phyloP scores from a whole-genome alignment of 2,113 vertebrate species.

The Perca flavescens region DNA sequence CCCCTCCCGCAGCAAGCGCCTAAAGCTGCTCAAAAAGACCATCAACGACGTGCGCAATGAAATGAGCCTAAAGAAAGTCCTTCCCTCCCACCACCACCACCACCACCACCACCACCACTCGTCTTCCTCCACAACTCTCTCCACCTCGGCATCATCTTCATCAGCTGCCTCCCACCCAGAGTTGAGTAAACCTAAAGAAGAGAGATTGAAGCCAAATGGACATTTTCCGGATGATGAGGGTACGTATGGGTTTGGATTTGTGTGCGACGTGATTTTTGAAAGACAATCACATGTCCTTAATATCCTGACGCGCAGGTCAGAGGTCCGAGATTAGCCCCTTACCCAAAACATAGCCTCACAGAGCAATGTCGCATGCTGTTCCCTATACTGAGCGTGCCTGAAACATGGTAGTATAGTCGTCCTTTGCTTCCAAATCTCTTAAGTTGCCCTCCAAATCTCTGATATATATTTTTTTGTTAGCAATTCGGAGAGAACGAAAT shows the following conservation, averaged over 20 bases:
- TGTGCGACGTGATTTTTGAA: background rate
- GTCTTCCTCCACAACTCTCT: conserved; percentile 33
- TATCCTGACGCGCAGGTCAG: conserved; percentile 15
- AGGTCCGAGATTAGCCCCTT: conserved; percentile 16
- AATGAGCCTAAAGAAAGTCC: conserved; percentile 88
- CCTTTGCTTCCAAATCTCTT: background rate
- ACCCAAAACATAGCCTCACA: background rate
- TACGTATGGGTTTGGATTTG: conserved; percentile 31
- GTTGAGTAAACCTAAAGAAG: conserved; percentile 37
- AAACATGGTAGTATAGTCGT: background rate
- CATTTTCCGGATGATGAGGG: conserved; percentile 75
- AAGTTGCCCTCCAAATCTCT: background rate
- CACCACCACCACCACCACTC: conserved; percentile 13
- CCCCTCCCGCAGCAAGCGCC: conserved; percentile 93
- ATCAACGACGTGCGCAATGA: conserved; percentile 90
- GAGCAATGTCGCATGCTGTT: conserved; percentile 8
- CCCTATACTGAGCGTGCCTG: background rate
- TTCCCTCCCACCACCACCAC: conserved; percentile 73
- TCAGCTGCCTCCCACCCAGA: conserved; percentile 15
- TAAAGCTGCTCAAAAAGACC: conserved; percentile 94
- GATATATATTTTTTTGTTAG: background rate
- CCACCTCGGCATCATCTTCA: conserved; percentile 23
- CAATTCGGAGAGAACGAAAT: background rate
- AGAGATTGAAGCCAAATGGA: conserved; percentile 60
- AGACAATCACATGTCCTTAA: conserved; percentile 11